Conservation (phyloP, 2,113 vertebrate genomes). For the Melierax canorus region DNA sequence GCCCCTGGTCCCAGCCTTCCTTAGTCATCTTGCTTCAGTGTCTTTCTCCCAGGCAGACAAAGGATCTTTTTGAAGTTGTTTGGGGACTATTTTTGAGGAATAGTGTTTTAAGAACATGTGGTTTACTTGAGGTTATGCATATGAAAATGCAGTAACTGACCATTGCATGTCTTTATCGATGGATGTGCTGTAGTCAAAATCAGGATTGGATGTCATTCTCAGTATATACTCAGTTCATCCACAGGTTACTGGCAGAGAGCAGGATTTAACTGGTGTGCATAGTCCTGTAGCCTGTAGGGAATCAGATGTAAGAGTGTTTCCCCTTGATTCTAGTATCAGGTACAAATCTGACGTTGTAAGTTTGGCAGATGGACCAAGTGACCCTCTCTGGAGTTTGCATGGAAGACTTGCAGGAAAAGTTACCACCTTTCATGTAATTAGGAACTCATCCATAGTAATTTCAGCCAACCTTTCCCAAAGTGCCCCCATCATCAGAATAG, state of each 20-base stretch:
- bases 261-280: not conserved
- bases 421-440: not conserved
- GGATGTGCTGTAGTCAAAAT: not conserved
- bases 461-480: not conserved
- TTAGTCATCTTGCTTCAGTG: not conserved
- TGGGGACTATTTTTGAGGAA: not conserved
- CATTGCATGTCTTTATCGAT: fast-evolving
- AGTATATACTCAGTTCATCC: not conserved
- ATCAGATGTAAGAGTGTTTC: not conserved
- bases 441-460: not conserved
- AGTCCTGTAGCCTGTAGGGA: not conserved
- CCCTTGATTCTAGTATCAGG: not conserved
- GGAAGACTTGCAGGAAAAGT: not conserved
- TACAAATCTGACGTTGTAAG: not conserved
- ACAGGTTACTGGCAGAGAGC: not conserved
- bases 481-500: not conserved
- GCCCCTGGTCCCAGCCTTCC: not conserved
- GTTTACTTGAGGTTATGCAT: not conserved
- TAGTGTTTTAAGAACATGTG: not conserved
- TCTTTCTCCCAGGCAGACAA: not conserved
- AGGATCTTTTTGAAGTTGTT: not conserved
- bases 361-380: not conserved
- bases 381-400: not conserved
- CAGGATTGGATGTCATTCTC: not conserved
- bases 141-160: not conserved